Conservation (phyloP, 2,113 vertebrate genomes). For the Mohoua ochrocephala region DNA sequence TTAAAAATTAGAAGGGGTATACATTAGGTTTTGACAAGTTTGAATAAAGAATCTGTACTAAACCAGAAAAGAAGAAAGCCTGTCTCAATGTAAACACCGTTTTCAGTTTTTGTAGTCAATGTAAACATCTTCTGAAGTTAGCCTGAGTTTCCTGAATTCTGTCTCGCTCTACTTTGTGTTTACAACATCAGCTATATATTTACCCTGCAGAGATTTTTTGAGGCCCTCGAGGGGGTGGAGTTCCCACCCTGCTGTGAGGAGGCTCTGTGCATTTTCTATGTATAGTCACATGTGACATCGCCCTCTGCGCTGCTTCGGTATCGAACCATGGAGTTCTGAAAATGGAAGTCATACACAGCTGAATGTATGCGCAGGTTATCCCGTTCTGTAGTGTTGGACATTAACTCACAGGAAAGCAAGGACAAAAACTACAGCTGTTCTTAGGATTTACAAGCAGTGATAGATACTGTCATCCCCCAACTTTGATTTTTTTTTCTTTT, state of each 20-base stretch:
- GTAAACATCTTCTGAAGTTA: conserved; percentile 19
- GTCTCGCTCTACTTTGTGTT: background rate
- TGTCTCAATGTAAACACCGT: background rate
- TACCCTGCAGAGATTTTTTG: conserved; percentile 12
- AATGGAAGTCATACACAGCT: background rate
- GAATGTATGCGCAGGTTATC: background rate
- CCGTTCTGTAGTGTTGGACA: background rate
- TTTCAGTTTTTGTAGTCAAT: conserved; percentile 23
- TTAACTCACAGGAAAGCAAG: background rate
- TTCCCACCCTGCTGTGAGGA: background rate
- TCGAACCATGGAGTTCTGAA: accelerated
- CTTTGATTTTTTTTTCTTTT: background rate
- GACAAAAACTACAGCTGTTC: background rate
- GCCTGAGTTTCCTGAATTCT: conserved; percentile 26
- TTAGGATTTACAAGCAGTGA: background rate
- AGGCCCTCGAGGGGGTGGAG: background rate
- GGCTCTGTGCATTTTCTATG: background rate
- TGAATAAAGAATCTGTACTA: background rate
- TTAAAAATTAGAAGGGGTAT: background rate
- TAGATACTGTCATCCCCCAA: background rate
- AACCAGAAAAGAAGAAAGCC: background rate
- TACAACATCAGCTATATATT: conserved; percentile 28
- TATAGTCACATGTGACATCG: background rate
- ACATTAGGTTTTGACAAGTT: background rate
- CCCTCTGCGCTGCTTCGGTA: background rate